Evolutionary conservation across 2,797 vertebrate species (phyloP).

Genomic region (Garrulus glandarius): DNA sequence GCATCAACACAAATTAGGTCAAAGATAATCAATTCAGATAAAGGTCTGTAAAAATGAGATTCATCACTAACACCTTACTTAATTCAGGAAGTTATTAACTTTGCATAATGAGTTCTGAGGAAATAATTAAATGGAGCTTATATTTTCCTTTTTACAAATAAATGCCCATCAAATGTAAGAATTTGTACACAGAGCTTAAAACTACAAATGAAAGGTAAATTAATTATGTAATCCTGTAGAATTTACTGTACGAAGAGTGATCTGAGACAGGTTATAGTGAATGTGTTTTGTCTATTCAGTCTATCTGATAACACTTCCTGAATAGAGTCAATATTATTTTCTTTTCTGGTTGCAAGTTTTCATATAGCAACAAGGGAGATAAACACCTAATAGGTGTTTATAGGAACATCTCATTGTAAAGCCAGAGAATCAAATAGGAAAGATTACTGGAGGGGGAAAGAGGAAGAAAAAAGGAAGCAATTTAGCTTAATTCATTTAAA

Average conservation of each 20-base stretch:
- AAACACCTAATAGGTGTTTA: not conserved
- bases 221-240: not conserved
- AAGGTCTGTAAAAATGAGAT: not conserved
- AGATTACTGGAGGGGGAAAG: not conserved
- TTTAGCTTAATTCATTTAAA: not conserved
- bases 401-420: constrained; percentile 7
- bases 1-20: not conserved
- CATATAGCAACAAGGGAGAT: not conserved
- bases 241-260: not conserved
- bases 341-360: not conserved
- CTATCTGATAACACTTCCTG: not conserved
- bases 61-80: not conserved
- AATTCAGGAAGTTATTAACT: not conserved
- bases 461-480: constrained; percentile 1
- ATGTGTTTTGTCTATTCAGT: not conserved
- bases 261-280: not conserved
- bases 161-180: not conserved
- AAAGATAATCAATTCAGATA: constrained; percentile 1
- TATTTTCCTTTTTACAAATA: not conserved
- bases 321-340: not conserved
- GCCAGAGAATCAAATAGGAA: not conserved
- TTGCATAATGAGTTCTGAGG: not conserved
- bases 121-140: not conserved
- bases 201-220: not conserved
- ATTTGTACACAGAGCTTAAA: not conserved